These are phyloP conservation scores for Leptopilina myrica DNA, from an alignment of 2,888 invertebrate genomes.

Conservation along the genomic window DNA sequence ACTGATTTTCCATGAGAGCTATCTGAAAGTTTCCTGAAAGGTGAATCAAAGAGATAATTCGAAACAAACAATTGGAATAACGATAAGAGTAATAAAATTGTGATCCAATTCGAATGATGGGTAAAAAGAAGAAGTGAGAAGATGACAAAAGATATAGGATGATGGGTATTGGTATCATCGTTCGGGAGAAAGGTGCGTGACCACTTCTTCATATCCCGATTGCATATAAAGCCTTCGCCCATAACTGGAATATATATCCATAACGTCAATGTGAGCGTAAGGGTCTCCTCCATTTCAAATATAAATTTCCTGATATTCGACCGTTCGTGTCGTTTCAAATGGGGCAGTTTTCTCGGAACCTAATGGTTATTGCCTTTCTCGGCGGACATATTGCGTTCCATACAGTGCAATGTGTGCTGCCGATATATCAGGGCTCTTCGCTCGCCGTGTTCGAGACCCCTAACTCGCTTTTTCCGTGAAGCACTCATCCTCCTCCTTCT, in stretches of 20 bases:
- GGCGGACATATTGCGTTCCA: slow-evolving; percentile 81
- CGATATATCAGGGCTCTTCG: slow-evolving; percentile 78
- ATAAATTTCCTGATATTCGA: slow-evolving; percentile 81
- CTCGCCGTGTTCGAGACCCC: slow-evolving; percentile 55
- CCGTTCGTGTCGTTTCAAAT: slow-evolving; percentile 81
- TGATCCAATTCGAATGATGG: background rate
- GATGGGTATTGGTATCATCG: slow-evolving; percentile 2
- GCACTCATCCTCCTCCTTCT: slow-evolving; percentile 8
- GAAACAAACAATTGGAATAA: too few relatives aligned
- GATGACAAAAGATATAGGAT: background rate
- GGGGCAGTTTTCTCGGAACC: slow-evolving; percentile 81
- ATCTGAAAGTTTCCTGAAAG: too few relatives aligned
- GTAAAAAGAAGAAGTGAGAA: background rate
- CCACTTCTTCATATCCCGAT: slow-evolving; percentile 47
- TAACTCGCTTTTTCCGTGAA: slow-evolving; percentile 40
- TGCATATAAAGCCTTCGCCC: slow-evolving; percentile 58
- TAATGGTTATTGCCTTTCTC: slow-evolving; percentile 82
- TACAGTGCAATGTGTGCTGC: slow-evolving; percentile 80
- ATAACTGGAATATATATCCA: slow-evolving; percentile 61
- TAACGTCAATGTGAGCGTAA: slow-evolving; percentile 45
- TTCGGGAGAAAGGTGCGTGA: slow-evolving; percentile 25
- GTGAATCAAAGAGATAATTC: too few relatives aligned
- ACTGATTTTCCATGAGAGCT: too few relatives aligned
- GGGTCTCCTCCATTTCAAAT: slow-evolving; percentile 68
- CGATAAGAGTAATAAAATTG: too few relatives aligned